These are phyloP conservation scores for Vulpes lagopus DNA, from an alignment of 2,113 vertebrate genomes.

Conservation along the genomic window DNA sequence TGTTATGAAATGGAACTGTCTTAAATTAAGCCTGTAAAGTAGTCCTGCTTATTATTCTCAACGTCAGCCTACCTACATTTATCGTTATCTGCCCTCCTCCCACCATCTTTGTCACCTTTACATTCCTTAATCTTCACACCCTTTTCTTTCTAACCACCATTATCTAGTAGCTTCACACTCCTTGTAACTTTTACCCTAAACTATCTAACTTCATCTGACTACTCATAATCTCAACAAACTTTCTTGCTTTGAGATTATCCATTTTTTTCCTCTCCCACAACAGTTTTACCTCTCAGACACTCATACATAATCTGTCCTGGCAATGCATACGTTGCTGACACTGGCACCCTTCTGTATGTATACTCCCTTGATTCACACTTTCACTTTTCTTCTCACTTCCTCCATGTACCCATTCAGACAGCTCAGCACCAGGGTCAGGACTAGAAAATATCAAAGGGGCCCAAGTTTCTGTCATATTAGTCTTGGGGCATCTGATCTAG, in stretches of 20 bases:
- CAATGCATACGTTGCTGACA: background rate
- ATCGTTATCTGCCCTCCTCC: background rate
- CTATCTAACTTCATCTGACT: background rate
- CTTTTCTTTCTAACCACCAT: constrained; percentile 60
- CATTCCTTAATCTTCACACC: constrained; percentile 33
- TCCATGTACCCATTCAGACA: background rate
- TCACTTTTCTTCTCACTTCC: constrained; percentile 21
- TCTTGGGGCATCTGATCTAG: background rate
- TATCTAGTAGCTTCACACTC: constrained; percentile 34
- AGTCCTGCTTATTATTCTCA: background rate
- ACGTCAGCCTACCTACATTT: constrained; percentile 11
- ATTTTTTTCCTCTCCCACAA: background rate
- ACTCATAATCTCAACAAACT: background rate
- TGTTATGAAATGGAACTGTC: background rate
- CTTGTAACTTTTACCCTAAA: constrained; percentile 34
- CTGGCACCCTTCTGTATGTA: background rate
- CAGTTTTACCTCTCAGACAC: background rate
- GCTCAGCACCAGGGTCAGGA: background rate
- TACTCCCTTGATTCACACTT: background rate
- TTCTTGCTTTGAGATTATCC: background rate
- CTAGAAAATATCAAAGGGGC: background rate
- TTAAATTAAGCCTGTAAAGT: background rate
- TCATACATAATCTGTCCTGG: background rate
- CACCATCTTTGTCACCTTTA: constrained; percentile 23
- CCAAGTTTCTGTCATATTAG: background rate